Evolutionary conservation across 2,113 vertebrate species (phyloP), one percentile per base, ranked within the genome.

Genomic region (Scophthalmus maximus): DNA sequence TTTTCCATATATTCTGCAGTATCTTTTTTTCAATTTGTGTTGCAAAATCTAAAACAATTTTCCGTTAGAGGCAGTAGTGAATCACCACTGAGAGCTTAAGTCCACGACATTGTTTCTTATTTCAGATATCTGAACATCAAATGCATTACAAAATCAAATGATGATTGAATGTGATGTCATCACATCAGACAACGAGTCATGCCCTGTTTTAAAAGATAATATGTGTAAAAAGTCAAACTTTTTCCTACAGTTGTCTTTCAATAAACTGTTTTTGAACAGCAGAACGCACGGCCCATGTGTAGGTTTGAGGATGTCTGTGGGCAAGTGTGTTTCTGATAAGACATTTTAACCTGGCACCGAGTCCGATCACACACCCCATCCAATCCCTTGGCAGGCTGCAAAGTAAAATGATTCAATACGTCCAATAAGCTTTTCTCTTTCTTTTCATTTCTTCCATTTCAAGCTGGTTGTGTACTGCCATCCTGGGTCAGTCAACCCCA

Each of bases 331-430:
- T 76, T 76, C 79, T 56, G 74, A 84, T 85, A 76, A 87, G 72
- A 80, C 74, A 76, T 82, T 82, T 79, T 18, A 34, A 66, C 73
- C 66, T 47, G 69, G 53, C 72, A 61, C 76, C 27, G 56, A 89
- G 85, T 91, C 83, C 17, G 56, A 90, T 91, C 89, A 87, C 78
- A 68, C 77, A 60, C 59, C 38, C 76, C 60, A 47, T 83, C 79
- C 84, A 88, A 90, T 91, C 90, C 84, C 74, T 79, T 81, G 62
- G 72, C 77, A 62, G 66, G 63, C 80, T 76, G 62, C 83, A 80
- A 88, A 88, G 87, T 88, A 80, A 93, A 91, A 92, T 90, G 88
- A 92, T 91, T 91, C 91, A 91, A 90, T 90, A 87, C 87, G 84
- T 87, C 90, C 91, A 90, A 90, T 91, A 90, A 91, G 91, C 90